Conservation (phyloP, 2,888 invertebrate genomes). For the Lithosia quadra region DNA sequence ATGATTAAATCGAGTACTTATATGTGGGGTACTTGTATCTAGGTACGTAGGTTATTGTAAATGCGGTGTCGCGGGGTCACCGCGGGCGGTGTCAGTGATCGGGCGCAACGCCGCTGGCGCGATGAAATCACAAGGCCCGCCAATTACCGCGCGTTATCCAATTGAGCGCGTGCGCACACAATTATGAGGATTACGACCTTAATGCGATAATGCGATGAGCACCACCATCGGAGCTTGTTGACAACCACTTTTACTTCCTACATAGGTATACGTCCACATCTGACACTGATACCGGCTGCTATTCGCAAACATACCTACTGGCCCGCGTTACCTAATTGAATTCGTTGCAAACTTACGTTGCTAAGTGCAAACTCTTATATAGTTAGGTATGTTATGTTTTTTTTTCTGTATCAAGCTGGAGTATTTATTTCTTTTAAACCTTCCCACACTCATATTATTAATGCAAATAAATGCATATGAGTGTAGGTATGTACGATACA, state of each 20-base stretch:
- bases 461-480: too few species aligned
- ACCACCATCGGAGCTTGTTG: slow-evolving; percentile 17
- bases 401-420: background rate
- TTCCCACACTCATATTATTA: background rate
- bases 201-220: slow-evolving; percentile 55
- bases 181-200: slow-evolving; percentile 67
- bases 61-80: slow-evolving; percentile 17
- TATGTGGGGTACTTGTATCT: background rate
- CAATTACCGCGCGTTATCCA: slow-evolving; percentile 67
- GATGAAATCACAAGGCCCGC: slow-evolving; percentile 61
- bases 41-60: background rate
- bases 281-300: background rate
- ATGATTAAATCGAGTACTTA: background rate
- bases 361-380: too few species aligned
- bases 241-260: slow-evolving; percentile 28
- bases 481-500: too few species aligned
- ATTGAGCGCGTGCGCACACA: slow-evolving; percentile 60
- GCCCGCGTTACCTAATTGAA: background rate
- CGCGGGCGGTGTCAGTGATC: slow-evolving; percentile 29
- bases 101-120: slow-evolving; percentile 47
- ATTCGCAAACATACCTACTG: background rate
- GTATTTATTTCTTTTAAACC: background rate
- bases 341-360: background rate
- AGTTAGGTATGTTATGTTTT: background rate
- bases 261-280: background rate